phyloP scores from a whole-genome alignment of 2,797 vertebrate genomes.

The Anomalospiza imberbis region DNA sequence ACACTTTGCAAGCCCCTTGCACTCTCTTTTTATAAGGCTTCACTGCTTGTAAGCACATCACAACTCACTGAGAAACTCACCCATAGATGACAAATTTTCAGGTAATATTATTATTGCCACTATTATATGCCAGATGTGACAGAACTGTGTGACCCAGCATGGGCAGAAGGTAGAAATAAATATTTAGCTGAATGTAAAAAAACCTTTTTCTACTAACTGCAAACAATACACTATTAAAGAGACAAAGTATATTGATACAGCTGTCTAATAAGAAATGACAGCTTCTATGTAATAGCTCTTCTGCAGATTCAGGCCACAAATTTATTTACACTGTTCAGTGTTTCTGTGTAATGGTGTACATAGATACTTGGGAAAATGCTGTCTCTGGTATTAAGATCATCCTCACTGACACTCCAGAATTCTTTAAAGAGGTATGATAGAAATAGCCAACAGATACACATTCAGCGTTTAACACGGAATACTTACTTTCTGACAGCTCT shows the following conservation, averaged over 20 bases:
- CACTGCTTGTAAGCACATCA: neutral
- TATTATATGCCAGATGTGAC: neutral
- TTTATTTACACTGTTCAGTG: neutral
- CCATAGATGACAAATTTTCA: neutral
- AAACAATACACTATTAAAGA: neutral
- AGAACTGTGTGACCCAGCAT: neutral
- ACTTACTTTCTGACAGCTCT: conserved; percentile 99
- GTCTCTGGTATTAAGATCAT: neutral
- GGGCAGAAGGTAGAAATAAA: neutral
- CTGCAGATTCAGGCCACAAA: neutral
- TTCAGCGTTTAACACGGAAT: neutral
- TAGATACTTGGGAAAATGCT: neutral
- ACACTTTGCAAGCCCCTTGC: neutral
- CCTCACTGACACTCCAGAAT: neutral
- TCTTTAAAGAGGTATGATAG: neutral
- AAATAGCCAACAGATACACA: neutral
- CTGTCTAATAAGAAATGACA: neutral
- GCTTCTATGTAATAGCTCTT: neutral
- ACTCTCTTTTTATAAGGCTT: neutral
- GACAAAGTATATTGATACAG: neutral
- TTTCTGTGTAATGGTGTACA: neutral
- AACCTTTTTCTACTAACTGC: neutral
- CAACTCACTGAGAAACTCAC: neutral
- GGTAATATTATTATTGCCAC: neutral
- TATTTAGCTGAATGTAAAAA: neutral